These are phyloP conservation scores for Drosophila rhopaloa DNA, from an alignment of 1,140 invertebrate genomes.

Conservation along the genomic window DNA sequence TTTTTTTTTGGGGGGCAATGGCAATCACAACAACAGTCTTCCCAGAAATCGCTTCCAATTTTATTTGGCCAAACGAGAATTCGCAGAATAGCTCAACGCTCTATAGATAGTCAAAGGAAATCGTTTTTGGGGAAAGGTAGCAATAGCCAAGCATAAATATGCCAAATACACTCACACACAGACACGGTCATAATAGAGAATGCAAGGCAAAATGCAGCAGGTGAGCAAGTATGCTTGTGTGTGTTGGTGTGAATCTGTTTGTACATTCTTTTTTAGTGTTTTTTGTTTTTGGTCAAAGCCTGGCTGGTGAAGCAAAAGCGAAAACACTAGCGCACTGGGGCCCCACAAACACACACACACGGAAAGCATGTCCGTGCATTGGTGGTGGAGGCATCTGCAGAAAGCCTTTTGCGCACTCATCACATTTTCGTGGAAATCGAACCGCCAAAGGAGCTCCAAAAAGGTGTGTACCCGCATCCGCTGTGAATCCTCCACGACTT, in stretches of 20 bases:
- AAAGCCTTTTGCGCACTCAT: conserved; percentile 82
- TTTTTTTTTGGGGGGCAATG: conserved; percentile 23
- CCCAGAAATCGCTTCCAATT: conserved; percentile 38
- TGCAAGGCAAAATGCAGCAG: conserved; percentile 70
- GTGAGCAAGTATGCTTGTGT: conserved; percentile 48
- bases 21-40: conserved; percentile 38
- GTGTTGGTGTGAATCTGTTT: conserved; percentile 58
- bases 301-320: conserved; percentile 30
- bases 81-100: conserved; percentile 29
- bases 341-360: conserved; percentile 45
- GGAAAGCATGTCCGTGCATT: conserved; percentile 42
- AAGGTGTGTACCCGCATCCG: conserved; percentile 49
- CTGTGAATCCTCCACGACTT: not conserved
- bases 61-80: conserved; percentile 31
- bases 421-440: conserved; percentile 81
- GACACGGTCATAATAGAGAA: conserved; percentile 18
- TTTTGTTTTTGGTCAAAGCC: conserved; percentile 60
- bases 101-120: conserved; percentile 40
- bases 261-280: conserved; percentile 36
- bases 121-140: conserved; percentile 46
- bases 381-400: conserved; percentile 73
- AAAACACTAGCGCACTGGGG: conserved; percentile 50
- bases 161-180: conserved; percentile 35
- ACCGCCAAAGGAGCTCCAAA: conserved; percentile 37
- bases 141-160: conserved; percentile 41